Conservation (phyloP, 1,140 invertebrate species). For the Branchinecta lynchi region DNA sequence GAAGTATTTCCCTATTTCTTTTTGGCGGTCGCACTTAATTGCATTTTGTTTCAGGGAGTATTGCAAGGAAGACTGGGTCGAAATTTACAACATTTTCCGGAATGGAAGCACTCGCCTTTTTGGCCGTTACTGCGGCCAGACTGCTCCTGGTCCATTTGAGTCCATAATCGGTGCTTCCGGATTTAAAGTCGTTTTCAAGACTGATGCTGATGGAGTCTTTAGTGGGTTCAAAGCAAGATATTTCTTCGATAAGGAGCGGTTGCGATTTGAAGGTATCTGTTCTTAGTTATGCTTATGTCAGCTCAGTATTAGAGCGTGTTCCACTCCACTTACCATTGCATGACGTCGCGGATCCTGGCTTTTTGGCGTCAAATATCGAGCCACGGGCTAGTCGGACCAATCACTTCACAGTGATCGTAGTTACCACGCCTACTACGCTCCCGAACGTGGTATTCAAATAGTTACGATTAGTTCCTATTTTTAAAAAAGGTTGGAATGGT, state of each 20-base stretch:
- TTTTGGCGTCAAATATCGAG: too few species aligned
- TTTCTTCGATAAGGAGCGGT: conserved; percentile 67
- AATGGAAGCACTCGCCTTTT: conserved; percentile 61
- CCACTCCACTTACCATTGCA: too few species aligned
- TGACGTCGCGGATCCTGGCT: too few species aligned
- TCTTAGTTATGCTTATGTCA: background rate
- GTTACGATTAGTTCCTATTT: too few species aligned
- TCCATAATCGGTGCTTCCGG: conserved; percentile 66
- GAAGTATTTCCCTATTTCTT: too few species aligned
- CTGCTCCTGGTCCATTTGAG: conserved; percentile 73
- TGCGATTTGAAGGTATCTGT: conserved; percentile 54
- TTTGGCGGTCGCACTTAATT: background rate
- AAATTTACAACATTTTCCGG: conserved; percentile 72
- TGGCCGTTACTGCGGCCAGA: conserved; percentile 66
- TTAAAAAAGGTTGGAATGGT: too few species aligned
- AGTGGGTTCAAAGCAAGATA: conserved; percentile 82
- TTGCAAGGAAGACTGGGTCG: conserved; percentile 82
- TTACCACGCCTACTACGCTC: too few species aligned
- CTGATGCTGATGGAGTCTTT: conserved; percentile 61
- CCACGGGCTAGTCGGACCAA: too few species aligned
- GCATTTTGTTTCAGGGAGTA: conserved; percentile 25
- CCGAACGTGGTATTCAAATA: too few species aligned
- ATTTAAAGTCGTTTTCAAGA: conserved; percentile 64
- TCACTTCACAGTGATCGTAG: too few species aligned
- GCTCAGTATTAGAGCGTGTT: too few species aligned